Conservation (phyloP, 2,797 vertebrate genomes). For the Diceros bicornis region DNA sequence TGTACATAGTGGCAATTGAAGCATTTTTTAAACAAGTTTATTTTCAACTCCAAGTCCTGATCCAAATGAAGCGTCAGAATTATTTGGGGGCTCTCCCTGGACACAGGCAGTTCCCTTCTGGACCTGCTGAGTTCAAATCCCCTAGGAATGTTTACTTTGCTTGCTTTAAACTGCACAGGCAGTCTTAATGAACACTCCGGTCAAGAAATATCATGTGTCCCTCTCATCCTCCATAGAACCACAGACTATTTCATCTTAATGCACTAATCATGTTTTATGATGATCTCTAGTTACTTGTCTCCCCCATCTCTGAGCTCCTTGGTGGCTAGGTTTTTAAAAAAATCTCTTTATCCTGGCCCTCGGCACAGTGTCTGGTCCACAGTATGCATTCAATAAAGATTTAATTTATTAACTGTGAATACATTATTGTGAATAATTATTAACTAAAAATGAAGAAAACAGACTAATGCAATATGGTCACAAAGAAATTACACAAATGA, state of each 20-base stretch:
- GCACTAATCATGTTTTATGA: rapidly evolving
- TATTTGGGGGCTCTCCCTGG: background rate
- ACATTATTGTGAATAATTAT: background rate
- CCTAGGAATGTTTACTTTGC: background rate
- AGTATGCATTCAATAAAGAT: rapidly evolving
- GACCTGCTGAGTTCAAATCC: background rate
- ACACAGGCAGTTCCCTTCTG: no score
- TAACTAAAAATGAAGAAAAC: background rate
- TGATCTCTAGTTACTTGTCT: background rate
- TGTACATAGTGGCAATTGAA: rapidly evolving
- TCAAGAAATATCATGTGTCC: background rate
- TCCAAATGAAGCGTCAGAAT: background rate
- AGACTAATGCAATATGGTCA: background rate
- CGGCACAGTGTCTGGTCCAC: background rate
- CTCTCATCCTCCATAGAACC: background rate
- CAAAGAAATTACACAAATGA: background rate
- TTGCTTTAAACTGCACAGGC: background rate
- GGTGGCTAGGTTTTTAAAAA: background rate
- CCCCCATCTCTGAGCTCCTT: background rate
- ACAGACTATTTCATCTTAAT: rapidly evolving
- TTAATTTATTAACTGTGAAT: background rate
- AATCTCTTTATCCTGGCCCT: background rate
- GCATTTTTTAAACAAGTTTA: no score
- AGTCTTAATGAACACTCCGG: rapidly evolving
- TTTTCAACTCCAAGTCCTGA: background rate